Evolutionary conservation across 2,797 vertebrate species (phyloP).

Genomic region (Naso thynnoides): DNA sequence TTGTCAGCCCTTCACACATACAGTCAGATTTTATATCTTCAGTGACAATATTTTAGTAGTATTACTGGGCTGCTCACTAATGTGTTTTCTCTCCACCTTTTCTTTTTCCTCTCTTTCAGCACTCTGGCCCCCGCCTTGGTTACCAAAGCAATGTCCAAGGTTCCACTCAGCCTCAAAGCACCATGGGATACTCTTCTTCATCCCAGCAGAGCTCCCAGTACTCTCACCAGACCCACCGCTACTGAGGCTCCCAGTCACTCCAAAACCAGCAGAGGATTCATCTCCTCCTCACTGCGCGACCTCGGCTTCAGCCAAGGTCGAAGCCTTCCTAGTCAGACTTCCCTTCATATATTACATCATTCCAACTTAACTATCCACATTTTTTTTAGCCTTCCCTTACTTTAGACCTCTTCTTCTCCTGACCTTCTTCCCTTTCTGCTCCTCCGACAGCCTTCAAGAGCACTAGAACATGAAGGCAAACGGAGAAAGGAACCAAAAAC

Average conservation of each 20-base stretch:
- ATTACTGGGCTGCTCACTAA: background rate
- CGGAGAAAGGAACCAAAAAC: constrained; percentile 83
- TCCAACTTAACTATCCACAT: constrained; percentile 43
- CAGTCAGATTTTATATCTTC: background rate
- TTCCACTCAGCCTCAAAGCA: constrained; percentile 94
- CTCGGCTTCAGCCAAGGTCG: background rate
- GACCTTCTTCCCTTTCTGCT: no score
- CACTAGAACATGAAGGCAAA: constrained; percentile 85
- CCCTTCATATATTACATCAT: constrained; percentile 33
- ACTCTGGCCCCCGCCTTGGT: constrained; percentile 94
- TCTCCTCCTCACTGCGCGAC: constrained; percentile 9
- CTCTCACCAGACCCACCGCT: constrained; percentile 93
- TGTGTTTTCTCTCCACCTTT: constrained; percentile 10
- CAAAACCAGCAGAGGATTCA: constrained; percentile 52
- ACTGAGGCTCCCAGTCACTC: constrained; percentile 82
- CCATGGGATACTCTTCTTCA: constrained; percentile 94
- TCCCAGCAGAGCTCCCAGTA: constrained; percentile 97
- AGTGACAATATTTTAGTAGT: background rate
- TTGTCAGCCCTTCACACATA: background rate
- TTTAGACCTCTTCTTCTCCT: constrained; percentile 10
- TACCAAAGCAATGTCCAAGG: constrained; percentile 99
- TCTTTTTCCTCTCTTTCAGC: constrained; percentile 74
- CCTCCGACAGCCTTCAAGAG: constrained; percentile 57
- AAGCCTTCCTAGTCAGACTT: constrained; percentile 13
- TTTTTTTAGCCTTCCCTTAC: constrained; percentile 1